Evolutionary conservation across 2,113 vertebrate species (phyloP).

Genomic region (Oxygymnocypris stewartii): DNA sequence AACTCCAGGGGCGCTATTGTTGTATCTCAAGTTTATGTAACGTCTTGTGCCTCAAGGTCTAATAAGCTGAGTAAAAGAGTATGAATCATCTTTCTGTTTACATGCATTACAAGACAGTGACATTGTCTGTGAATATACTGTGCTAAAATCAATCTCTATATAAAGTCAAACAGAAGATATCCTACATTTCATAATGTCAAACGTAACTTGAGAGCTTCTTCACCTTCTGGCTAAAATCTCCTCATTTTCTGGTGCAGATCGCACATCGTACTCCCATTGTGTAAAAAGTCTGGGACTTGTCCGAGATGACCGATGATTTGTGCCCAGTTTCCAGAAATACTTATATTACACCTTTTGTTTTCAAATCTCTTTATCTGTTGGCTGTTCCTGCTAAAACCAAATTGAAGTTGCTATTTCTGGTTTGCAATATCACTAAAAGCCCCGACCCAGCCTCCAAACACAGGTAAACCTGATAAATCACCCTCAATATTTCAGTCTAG

Average conservation of each 20-base stretch:
- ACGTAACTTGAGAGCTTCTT: neutral
- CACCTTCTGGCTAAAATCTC: neutral
- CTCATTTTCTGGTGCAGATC: neutral
- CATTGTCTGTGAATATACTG: neutral
- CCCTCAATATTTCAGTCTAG: neutral
- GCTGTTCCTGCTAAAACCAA: neutral
- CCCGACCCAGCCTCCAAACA: too few relatives aligned
- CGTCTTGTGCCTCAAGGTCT: neutral
- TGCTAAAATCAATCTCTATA: neutral
- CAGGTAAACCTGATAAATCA: neutral
- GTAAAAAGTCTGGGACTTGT: neutral
- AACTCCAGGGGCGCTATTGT: neutral
- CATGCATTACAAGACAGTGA: neutral
- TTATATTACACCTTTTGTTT: neutral
- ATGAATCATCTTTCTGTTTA: constrained; percentile 5
- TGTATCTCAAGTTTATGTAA: constrained; percentile 5
- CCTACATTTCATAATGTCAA: neutral
- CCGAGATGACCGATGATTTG: neutral
- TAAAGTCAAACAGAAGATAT: neutral
- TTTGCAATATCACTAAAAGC: neutral
- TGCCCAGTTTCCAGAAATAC: neutral
- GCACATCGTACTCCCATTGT: neutral
- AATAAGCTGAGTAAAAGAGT: neutral
- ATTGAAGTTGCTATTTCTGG: neutral
- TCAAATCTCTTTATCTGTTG: neutral